Base-by-base conservation (phyloP, 2,113 vertebrate species). In the Paramormyrops kingsleyae region DNA sequence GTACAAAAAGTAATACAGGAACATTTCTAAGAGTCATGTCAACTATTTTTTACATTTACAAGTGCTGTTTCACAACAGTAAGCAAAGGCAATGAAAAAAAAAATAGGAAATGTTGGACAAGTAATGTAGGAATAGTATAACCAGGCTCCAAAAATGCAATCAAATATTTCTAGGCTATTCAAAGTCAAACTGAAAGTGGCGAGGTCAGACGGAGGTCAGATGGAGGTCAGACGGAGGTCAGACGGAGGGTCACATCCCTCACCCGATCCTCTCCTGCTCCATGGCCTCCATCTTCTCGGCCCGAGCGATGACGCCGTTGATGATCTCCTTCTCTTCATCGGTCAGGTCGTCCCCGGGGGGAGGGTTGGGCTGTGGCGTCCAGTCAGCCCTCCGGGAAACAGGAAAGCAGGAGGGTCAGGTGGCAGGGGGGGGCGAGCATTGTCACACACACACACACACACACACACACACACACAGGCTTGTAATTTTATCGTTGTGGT, bases 191-290 rank as follows among this genome's bases (percentile, higher is more conserved):
- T 15, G 21, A 84, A 8, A 27, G 19, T 21, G 1, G 13, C 2
- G 83, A 15, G 46, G 42, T 44, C 39, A 49, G 3, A 44, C 10
- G 24, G 5, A 17, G 13, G 24, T n/a, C n/a, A n/a, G n/a, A n/a
- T n/a, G n/a, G n/a, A n/a, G n/a, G n/a, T n/a, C n/a, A n/a, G n/a
- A n/a, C n/a, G n/a, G 83, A 15, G 46, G 42, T 44, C 39, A 49
- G 3, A 44, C 10, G 24, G 5, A 17, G 13, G 24, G 6, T 17
- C 15, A 13, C 83, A 47, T 21, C 2, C 66, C 96, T 97, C 91
- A 99, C 98, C 98, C 97, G 0, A 99, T 99, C 66, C 98, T 96
- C 88, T 99, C 97, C 94, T 99, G 98, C 93, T 99, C 98, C 98
- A 99, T 97, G 91, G 96, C 96, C 91, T 99, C 98, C 98, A 99